These are phyloP conservation scores for Drosophila ficusphila DNA, from an alignment of 1,140 invertebrate species.

Conservation along the genomic window DNA sequence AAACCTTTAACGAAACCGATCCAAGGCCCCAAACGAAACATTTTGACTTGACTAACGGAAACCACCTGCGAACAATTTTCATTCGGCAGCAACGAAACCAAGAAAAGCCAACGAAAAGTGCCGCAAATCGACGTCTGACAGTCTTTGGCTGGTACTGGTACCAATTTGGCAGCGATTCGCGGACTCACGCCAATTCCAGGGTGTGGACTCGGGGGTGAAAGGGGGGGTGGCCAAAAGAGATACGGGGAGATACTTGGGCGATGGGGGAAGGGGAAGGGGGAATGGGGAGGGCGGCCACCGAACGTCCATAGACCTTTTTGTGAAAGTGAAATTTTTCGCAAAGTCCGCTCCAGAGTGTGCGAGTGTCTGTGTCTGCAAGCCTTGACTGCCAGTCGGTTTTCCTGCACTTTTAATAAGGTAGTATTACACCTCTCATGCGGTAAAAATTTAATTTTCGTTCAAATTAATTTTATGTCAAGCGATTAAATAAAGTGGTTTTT, in stretches of 20 bases:
- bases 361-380: constrained; percentile 29
- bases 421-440: not conserved
- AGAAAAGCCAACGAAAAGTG: constrained; percentile 68
- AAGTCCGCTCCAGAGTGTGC: constrained; percentile 23
- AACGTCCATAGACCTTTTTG: constrained; percentile 74
- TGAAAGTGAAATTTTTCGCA: constrained; percentile 74
- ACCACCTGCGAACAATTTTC: constrained; percentile 76
- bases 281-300: constrained; percentile 1
- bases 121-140: constrained; percentile 76
- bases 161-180: constrained; percentile 78
- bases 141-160: constrained; percentile 61
- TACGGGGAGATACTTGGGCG: no score
- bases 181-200: constrained; percentile 57
- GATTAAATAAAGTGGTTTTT: not conserved
- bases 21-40: constrained; percentile 18
- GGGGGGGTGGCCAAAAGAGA: not conserved
- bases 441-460: not conserved
- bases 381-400: constrained; percentile 58
- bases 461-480: not conserved
- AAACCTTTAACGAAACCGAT: constrained; percentile 14
- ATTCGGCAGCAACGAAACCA: constrained; percentile 21
- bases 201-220: not conserved
- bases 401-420: constrained; percentile 24
- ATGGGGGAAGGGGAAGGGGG: not conserved
- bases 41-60: constrained; percentile 53